These are phyloP conservation scores for Ennomos erosarius DNA, from an alignment of 2,888 invertebrate genomes.

Conservation along the genomic window DNA sequence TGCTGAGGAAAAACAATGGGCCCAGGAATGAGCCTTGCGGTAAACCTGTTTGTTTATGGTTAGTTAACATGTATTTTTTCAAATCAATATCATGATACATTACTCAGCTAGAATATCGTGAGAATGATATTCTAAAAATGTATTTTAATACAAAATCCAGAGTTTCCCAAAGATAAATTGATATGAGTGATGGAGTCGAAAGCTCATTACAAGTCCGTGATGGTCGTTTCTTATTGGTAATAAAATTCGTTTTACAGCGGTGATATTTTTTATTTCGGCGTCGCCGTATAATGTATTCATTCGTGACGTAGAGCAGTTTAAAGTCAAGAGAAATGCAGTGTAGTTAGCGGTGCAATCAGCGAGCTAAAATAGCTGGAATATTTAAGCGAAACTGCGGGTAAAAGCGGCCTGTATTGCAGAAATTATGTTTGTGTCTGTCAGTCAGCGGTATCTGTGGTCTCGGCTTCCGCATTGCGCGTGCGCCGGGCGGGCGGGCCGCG, in stretches of 20 bases:
- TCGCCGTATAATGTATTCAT: conserved; percentile 36
- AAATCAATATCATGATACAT: neutral
- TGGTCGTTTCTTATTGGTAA: conserved; percentile 14
- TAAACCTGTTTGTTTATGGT: conserved; percentile 15
- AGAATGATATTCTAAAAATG: conserved; percentile 4
- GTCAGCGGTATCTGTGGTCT: conserved; percentile 49
- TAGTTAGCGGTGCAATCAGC: conserved; percentile 41
- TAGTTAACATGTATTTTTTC: neutral
- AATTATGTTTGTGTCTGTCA: conserved; percentile 49
- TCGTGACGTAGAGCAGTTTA: conserved; percentile 37
- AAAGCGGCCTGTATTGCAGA: conserved; percentile 42
- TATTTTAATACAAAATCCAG: conserved; percentile 12
- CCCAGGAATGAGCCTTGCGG: conserved; percentile 23
- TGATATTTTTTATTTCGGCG: conserved; percentile 21
- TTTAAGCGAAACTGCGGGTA: conserved; percentile 43
- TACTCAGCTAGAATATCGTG: conserved; percentile 9
- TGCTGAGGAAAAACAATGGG: conserved; percentile 15
- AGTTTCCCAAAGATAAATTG: conserved; percentile 10
- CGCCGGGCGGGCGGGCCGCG: conserved; percentile 44
- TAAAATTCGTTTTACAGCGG: conserved; percentile 29
- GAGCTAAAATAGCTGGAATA: conserved; percentile 41
- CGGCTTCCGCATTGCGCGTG: conserved; percentile 66
- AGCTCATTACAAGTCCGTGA: conserved; percentile 28
- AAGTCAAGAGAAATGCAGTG: conserved; percentile 37
- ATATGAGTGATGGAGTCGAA: conserved; percentile 32